A percentile compares a stretch with the other conserved stretches of the same genome.
Evolutionary conservation across 2,113 vertebrate species (phyloP).

Genomic region (Galemys pyrenaicus): DNA sequence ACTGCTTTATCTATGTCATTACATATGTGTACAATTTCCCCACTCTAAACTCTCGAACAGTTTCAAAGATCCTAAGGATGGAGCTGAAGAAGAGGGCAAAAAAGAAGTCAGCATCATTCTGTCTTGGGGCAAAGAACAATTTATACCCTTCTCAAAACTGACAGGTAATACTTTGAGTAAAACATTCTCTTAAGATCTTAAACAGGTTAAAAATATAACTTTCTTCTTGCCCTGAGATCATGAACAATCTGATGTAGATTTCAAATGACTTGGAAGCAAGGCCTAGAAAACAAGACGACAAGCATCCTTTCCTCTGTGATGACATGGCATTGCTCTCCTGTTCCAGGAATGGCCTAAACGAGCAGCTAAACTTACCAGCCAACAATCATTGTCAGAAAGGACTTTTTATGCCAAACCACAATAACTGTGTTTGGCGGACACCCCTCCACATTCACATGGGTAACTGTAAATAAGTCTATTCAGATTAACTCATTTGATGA

Average conservation of each 20-base stretch:
- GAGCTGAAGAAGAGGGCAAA: not conserved
- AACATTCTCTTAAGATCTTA: constrained; percentile 9
- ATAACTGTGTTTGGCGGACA: constrained; percentile 57
- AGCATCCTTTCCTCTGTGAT: constrained; percentile 6
- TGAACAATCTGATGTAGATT: not conserved
- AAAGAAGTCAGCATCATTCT: not conserved
- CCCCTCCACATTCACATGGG: constrained; percentile 42
- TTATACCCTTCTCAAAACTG: not conserved
- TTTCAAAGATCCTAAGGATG: not conserved
- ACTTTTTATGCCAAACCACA: constrained; percentile 58
- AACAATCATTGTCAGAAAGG: constrained; percentile 63
- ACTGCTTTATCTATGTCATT: not conserved
- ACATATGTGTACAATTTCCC: not conserved
- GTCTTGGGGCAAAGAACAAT: not conserved
- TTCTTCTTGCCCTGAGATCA: not conserved
- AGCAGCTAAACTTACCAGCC: constrained; percentile 7
- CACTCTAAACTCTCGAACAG: not conserved
- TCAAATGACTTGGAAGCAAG: constrained; percentile 29
- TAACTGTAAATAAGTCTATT: constrained; percentile 55
- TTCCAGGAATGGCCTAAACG: constrained; percentile 24
- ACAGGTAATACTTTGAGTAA: not conserved
- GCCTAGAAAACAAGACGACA: not conserved
- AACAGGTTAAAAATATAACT: constrained; percentile 28
- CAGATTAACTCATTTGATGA: constrained; percentile 38
- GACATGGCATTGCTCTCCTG: constrained; percentile 28